Evolutionary conservation across 1,140 invertebrate genomes (phyloP), one percentile per base, ranked within the genome.

Genomic region (Macrobrachium rosenbergii): DNA sequence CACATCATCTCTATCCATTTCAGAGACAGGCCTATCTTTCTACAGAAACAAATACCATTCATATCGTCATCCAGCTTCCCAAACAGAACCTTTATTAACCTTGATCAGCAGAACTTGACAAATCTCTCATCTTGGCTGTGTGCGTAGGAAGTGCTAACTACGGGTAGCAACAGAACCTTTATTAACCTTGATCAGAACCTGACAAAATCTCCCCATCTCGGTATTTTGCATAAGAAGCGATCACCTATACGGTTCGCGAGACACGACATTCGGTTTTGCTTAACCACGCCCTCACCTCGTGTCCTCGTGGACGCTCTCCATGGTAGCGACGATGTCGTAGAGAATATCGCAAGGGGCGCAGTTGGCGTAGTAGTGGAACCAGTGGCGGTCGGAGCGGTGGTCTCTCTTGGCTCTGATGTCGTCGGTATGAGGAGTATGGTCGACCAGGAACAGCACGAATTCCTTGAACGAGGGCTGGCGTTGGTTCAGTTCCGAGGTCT

Each of bases 331-430:
- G 23, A 80, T 67, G 58, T 86, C 64, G 67, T 86, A 86, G 5
- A 59, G 45, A 19, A 86, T 60, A 19, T 86, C 77, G 23, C 83
- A 86, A 10, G 77, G 77, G 21, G 77, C 76, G 58, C 83, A 86
- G 83, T 86, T 86, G 8, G 64, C 83, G 83, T 86, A 80, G 83
- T 60, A 86, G 60, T 43, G 83, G 21, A 72, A 37, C 83, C 83
- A 86, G 76, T 86, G 83, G n/a, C 77, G 62, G 63, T 86, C 58
- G 2, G 77, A 59, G 0, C 52, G 21, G 1, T 19, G 14, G 28
- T 19, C 16, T 11, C 17, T 23, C 64, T 86, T 86, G 28, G 3
- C 37, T 7, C 21, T 7, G 58, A 86, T 45, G 77, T 73, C 58
- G 83, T 80, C 83, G 5, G 16, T 14, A 23, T 6, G 5, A 2